Conservation (phyloP, 2,888 invertebrate genomes). For the Noctua comes region DNA sequence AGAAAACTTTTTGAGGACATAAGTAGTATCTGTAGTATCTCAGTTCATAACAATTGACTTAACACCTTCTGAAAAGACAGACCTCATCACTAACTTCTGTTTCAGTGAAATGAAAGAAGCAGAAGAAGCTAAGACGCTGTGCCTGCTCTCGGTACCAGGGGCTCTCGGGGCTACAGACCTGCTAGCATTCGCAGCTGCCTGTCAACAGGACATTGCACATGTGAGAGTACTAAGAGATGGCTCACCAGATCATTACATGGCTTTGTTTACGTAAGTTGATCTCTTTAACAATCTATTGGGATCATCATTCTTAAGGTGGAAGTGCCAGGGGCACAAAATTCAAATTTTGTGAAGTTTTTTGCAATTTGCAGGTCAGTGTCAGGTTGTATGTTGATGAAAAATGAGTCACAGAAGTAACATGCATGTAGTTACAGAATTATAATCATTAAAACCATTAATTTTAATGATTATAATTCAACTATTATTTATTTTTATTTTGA, state of each 20-base stretch:
- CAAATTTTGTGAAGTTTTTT: no score
- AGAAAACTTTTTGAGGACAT: background rate
- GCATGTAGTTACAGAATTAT: no score
- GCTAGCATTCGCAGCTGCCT: conserved; percentile 97
- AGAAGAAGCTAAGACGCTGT: conserved; percentile 95
- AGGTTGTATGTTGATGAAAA: no score
- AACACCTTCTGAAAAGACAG: background rate
- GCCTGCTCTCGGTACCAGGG: conserved; percentile 97
- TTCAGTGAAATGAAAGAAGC: conserved; percentile 93
- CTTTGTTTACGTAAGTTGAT: conserved; percentile 94
- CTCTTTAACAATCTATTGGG: background rate
- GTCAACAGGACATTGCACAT: conserved; percentile 96
- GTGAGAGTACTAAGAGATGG: conserved; percentile 97
- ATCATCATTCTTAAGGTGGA: background rate
- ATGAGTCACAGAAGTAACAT: no score
- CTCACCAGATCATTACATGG: conserved; percentile 99
- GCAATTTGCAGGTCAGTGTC: no score
- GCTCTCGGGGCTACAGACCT: conserved; percentile 98
- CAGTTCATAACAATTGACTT: background rate
- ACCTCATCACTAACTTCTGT: conserved; percentile 3
- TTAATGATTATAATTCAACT: no score
- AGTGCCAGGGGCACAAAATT: no score
- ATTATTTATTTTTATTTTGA: no score
- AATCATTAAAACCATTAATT: no score
- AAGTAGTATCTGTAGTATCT: background rate